Evolutionary conservation across 2,888 invertebrate species (phyloP).

Genomic region (Strigamia crassipes): DNA sequence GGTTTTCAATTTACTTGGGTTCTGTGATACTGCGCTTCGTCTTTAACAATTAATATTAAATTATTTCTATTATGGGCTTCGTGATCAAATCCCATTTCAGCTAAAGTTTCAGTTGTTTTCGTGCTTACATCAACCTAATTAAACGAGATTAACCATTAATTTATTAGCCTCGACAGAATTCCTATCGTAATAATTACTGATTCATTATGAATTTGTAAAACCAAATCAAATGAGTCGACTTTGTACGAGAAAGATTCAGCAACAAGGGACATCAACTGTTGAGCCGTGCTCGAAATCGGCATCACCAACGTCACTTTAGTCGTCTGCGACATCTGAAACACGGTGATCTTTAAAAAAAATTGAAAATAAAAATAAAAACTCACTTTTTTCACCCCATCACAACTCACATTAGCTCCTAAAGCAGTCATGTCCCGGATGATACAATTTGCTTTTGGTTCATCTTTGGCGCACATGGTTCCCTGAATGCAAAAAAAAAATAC

Average conservation of each 20-base stretch:
- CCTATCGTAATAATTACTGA: neutral
- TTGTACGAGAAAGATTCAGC: constrained; percentile 62
- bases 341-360: neutral
- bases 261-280: constrained; percentile 62
- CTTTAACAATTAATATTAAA: constrained; percentile 59
- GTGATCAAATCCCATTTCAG: constrained; percentile 61
- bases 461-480: constrained; percentile 45
- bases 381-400: neutral
- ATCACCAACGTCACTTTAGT: constrained; percentile 57
- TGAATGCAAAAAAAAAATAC: neutral
- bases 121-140: constrained; percentile 61
- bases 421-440: constrained; percentile 61
- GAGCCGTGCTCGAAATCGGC: constrained; percentile 61
- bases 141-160: constrained; percentile 32
- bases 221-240: constrained; percentile 61
- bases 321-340: constrained; percentile 49
- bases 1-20: constrained; percentile 52
- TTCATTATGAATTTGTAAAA: constrained; percentile 54
- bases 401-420: constrained; percentile 51
- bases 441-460: constrained; percentile 57
- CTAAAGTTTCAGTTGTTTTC: constrained; percentile 60
- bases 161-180: neutral
- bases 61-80: constrained; percentile 55
- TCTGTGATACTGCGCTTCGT: constrained; percentile 56
- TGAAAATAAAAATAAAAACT: constrained; percentile 31